These are phyloP conservation scores for Semnornis frantzii DNA, from an alignment of 2,113 vertebrate genomes.

Conservation along the genomic window DNA sequence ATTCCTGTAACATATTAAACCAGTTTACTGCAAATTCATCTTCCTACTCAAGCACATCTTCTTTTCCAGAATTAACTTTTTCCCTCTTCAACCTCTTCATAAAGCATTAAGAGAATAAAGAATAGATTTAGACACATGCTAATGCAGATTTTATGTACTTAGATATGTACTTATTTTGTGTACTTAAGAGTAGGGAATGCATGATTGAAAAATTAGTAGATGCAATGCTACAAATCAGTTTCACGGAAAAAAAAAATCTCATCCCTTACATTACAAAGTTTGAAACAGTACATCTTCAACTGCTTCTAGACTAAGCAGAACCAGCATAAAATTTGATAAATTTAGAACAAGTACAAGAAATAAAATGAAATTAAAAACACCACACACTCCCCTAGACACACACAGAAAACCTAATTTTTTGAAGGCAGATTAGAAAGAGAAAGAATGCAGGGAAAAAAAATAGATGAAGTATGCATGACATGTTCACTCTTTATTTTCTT, in stretches of 20 bases:
- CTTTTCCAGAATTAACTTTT: not conserved
- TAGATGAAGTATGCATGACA: not conserved
- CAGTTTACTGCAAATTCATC: not conserved
- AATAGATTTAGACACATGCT: not conserved
- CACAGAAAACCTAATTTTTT: no score
- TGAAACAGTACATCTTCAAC: not conserved
- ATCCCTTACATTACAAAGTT: not conserved
- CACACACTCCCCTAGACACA: no score
- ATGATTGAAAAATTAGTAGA: not conserved
- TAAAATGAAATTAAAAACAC: not conserved
- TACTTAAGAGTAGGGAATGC: not conserved
- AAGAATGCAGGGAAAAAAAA: not conserved
- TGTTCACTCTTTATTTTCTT: not conserved
- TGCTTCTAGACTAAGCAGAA: not conserved
- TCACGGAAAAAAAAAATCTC: not conserved
- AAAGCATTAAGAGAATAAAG: not conserved
- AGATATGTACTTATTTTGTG: not conserved
- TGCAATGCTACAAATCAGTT: not conserved
- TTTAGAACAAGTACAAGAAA: not conserved
- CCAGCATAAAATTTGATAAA: not conserved
- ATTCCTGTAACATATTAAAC: conserved; percentile 80
- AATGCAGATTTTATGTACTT: not conserved
- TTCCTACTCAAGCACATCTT: not conserved
- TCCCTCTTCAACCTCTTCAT: not conserved
- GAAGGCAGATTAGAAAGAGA: not conserved